Conservation (phyloP, 2,888 invertebrate genomes). For the Ormia ochracea region DNA sequence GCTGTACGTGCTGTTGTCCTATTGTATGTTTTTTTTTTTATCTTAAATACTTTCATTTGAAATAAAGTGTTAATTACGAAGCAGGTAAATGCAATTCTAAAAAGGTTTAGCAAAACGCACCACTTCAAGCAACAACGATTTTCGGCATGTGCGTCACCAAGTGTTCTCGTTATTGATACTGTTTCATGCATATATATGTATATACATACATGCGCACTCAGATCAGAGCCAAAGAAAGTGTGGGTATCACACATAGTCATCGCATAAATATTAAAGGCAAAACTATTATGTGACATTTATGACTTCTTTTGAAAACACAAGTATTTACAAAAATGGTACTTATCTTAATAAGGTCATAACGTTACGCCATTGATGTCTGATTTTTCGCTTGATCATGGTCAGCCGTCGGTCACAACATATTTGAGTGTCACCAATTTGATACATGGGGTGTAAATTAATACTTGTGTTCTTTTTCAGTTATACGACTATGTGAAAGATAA, state of each 20-base stretch:
- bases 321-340: conserved; percentile 16
- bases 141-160: not conserved
- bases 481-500: not conserved
- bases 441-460: conserved; percentile 56
- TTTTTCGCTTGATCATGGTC: conserved; percentile 15
- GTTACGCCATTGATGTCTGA: conserved; percentile 46
- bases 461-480: not conserved
- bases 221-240: conserved; percentile 33
- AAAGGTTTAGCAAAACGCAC: conserved; percentile 22
- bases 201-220: not conserved
- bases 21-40: conserved; percentile 1
- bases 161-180: not conserved
- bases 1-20: conserved; percentile 47
- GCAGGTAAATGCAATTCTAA: conserved; percentile 39
- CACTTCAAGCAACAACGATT: not conserved
- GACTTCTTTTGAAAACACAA: conserved; percentile 66
- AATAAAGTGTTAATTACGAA: conserved; percentile 48
- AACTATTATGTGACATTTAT: conserved; percentile 70
- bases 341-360: conserved; percentile 70
- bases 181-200: conserved; percentile 21
- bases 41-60: conserved; percentile 33
- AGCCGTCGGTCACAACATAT: conserved; percentile 35
- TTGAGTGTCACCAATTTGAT: conserved; percentile 41
- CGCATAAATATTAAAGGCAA: conserved; percentile 70
- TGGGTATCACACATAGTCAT: conserved; percentile 73